A percentile compares a stretch with the other conserved stretches of the same genome.
These are phyloP conservation scores for Pseudomyrmex concolor DNA, from an alignment of 1,140 invertebrate genomes.

Conservation along the genomic window DNA sequence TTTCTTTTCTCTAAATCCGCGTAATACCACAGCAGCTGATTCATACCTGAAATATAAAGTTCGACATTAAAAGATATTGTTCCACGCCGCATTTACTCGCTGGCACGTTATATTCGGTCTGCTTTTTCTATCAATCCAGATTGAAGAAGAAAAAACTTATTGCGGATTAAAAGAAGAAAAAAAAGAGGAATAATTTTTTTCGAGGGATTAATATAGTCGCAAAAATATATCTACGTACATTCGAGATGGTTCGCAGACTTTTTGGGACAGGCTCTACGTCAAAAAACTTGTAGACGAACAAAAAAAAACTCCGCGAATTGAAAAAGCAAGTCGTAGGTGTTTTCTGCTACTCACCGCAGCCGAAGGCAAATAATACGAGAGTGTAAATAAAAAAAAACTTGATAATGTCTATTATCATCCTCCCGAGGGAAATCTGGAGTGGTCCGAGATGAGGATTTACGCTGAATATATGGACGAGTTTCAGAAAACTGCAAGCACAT, in stretches of 20 bases:
- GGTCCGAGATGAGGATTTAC: slow-evolving; percentile 97
- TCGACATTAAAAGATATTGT: neutral
- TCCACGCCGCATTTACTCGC: neutral
- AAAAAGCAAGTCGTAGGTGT: slow-evolving; percentile 39
- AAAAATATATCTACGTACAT: too few relatives aligned
- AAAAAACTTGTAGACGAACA: too few relatives aligned
- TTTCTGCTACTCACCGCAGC: slow-evolving; percentile 88
- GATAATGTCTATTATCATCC: slow-evolving; percentile 97
- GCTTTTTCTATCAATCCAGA: neutral
- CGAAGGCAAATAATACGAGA: slow-evolving; percentile 95
- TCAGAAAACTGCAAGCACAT: slow-evolving; percentile 89
- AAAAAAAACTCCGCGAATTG: neutral
- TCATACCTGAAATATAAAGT: slow-evolving; percentile 88
- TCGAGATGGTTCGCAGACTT: too few relatives aligned
- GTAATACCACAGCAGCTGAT: slow-evolving; percentile 98
- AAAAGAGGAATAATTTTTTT: neutral
- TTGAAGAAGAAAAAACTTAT: too few relatives aligned
- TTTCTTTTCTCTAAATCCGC: slow-evolving; percentile 94
- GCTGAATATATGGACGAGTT: slow-evolving; percentile 97
- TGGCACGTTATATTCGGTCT: neutral
- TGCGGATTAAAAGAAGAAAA: neutral
- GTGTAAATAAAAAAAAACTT: slow-evolving; percentile 98
- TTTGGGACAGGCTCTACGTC: too few relatives aligned
- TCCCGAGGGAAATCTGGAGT: slow-evolving; percentile 93
- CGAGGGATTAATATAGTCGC: too few relatives aligned